phyloP scores from a whole-genome alignment of 2,888 invertebrate species.

The Timema podura region DNA sequence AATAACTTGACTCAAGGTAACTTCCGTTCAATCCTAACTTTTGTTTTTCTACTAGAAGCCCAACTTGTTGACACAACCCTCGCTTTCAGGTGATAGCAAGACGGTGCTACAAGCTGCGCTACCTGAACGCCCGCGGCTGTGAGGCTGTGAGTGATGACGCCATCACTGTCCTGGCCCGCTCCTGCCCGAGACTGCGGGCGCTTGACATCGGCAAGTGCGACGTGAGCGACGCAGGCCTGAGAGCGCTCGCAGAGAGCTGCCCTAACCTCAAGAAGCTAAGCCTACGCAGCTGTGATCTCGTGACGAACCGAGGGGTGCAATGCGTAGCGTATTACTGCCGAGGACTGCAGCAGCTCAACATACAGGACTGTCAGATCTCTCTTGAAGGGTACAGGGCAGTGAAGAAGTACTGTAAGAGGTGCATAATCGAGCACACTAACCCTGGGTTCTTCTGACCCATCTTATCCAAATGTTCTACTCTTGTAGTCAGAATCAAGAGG shows the following conservation, averaged over 20 bases:
- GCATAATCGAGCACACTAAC: conserved; percentile 93
- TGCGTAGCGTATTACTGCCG: conserved; percentile 86
- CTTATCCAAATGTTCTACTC: not conserved
- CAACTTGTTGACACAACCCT: too few species aligned
- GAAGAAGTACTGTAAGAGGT: conserved; percentile 86
- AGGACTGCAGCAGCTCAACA: conserved; percentile 85
- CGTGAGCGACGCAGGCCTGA: conserved; percentile 82
- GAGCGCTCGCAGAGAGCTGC: conserved; percentile 82
- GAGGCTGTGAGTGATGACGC: conserved; percentile 93
- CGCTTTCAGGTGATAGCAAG: conserved; percentile 82
- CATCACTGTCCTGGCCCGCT: conserved; percentile 77
- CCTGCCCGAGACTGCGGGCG: conserved; percentile 80
- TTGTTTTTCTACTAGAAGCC: too few species aligned
- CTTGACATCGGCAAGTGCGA: conserved; percentile 92
- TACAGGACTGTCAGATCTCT: conserved; percentile 89
- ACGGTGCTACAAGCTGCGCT: conserved; percentile 82
- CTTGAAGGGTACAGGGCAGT: conserved; percentile 86
- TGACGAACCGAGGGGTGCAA: conserved; percentile 85
- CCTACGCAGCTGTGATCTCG: conserved; percentile 83
- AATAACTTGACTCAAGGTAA: too few species aligned
- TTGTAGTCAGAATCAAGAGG: not conserved
- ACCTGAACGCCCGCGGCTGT: conserved; percentile 87
- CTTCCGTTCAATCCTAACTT: too few species aligned
- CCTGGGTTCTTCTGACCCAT: conserved; percentile 78
- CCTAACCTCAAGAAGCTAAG: conserved; percentile 88